phyloP scores from a whole-genome alignment of 2,888 invertebrate genomes.

The Parthenolecanium corni region DNA sequence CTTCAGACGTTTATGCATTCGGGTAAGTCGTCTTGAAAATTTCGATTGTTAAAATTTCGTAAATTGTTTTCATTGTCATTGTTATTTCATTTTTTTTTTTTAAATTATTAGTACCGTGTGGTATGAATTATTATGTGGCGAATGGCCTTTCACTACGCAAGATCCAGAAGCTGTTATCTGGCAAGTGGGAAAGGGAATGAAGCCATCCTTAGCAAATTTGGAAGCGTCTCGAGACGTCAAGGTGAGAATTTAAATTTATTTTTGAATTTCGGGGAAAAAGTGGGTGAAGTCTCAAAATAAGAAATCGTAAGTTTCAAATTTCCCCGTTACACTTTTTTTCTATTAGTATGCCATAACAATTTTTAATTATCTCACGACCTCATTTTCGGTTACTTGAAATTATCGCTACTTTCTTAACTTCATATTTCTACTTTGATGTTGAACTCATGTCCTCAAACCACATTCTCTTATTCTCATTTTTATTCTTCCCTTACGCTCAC shows the following conservation, averaged over 20 bases:
- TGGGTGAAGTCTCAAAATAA: too few relatives aligned
- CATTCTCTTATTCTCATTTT: too few relatives aligned
- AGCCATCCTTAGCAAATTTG: slow-evolving; percentile 85
- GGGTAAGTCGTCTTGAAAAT: slow-evolving; percentile 51
- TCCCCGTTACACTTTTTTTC: neutral
- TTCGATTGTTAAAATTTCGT: neutral
- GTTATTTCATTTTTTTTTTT: neutral
- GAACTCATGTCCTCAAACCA: too few relatives aligned
- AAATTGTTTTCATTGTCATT: neutral
- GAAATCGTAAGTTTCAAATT: neutral
- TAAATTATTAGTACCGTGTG: slow-evolving; percentile 70
- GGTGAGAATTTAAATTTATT: too few relatives aligned
- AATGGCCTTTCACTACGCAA: slow-evolving; percentile 90
- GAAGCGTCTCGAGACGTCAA: slow-evolving; percentile 93
- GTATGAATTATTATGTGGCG: slow-evolving; percentile 93
- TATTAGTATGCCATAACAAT: neutral
- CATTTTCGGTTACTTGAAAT: too few relatives aligned
- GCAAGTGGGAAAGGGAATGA: slow-evolving; percentile 95
- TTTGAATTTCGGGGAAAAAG: too few relatives aligned
- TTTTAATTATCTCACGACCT: too few relatives aligned
- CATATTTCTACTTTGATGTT: too few relatives aligned
- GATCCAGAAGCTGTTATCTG: slow-evolving; percentile 93
- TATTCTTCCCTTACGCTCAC: neutral
- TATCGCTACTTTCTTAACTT: too few relatives aligned
- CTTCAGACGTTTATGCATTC: slow-evolving; percentile 94